A percentile compares a stretch with the other conserved stretches of the same genome.
Evolutionary conservation across 2,888 invertebrate species (phyloP).

Genomic region (Eupithecia insigniata): DNA sequence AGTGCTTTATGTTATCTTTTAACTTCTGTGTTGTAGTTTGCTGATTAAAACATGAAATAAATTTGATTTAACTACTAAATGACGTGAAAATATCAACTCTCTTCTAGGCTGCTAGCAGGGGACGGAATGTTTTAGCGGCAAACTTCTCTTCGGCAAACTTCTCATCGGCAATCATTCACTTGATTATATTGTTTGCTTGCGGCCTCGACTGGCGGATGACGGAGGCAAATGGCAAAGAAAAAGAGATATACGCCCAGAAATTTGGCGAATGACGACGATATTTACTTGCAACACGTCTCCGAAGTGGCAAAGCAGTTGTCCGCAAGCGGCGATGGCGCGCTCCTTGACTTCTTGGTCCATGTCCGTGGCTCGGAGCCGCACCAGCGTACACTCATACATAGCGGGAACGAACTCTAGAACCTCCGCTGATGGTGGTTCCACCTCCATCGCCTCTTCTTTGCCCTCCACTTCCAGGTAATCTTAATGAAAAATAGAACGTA

Average conservation of each 20-base stretch:
- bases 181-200: no score
- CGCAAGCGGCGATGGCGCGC: constrained; percentile 98
- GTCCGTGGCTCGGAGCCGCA: constrained; percentile 95
- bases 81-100: no score
- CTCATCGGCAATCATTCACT: no score
- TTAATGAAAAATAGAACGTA: constrained; percentile 33
- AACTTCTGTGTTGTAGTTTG: no score
- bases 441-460: constrained; percentile 43
- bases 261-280: constrained; percentile 2
- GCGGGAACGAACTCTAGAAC: constrained; percentile 90
- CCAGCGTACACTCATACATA: constrained; percentile 93
- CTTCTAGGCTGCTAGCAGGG: no score
- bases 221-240: no score
- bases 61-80: no score
- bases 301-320: constrained; percentile 96
- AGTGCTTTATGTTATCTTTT: not conserved
- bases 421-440: constrained; percentile 87
- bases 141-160: no score
- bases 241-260: no score
- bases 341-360: constrained; percentile 99
- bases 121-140: no score
- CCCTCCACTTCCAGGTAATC: constrained; percentile 55
- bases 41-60: no score
- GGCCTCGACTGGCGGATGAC: no score
- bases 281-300: constrained; percentile 90